Evolutionary conservation across 2,113 vertebrate species (phyloP), one percentile per base, ranked within the genome.

Genomic region (Myodes glareolus): DNA sequence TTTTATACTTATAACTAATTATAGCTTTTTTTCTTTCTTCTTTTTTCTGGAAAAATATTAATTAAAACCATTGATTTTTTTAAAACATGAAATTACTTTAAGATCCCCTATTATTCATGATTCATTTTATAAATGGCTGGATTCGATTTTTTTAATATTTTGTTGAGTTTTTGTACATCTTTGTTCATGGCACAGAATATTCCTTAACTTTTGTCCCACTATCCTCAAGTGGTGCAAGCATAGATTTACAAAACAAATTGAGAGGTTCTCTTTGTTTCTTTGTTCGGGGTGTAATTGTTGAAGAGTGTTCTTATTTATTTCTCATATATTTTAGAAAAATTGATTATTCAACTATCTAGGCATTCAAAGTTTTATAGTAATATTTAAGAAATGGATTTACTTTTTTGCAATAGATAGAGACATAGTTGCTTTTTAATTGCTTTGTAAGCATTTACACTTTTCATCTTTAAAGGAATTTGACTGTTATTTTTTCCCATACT

Each of bases 251-350:
- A 94, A 94, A 76, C 9, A 86, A 94, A 39, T 95, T 88, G 31
- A 33, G 21, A 88, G 10, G 19, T 85, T 88, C n/a, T 61, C 19
- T 70, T 7, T 94, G 80, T 93, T 45, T 77, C 3, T 58, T 81
- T 81, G 45, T 96, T 67, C 61, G 52, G 47, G 10, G 80, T 94
- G 45, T 63, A 93, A 92, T 84, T 91, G 23, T 67, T 93, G 5
- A 81, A 65, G 23, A 76, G 86, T 91, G 11, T 9, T 78, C 73
- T 94, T 93, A 96, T 94, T 88, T 94, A 42, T 96, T 86, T 29
- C 61, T n/a, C n/a, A 36, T 19, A 27, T 61, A 23, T 73, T 23
- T 96, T 77, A 13, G 67, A 94, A 67, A 84, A 91, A 39, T 42
- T 94, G 82, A 1, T 76, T 92, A 19, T 77, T 91, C 84, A 84